Percentiles rank a stretch among this genome's conserved stretches.
phyloP scores from a whole-genome alignment of 1,140 invertebrate genomes.

The Drosophila watanabei region DNA sequence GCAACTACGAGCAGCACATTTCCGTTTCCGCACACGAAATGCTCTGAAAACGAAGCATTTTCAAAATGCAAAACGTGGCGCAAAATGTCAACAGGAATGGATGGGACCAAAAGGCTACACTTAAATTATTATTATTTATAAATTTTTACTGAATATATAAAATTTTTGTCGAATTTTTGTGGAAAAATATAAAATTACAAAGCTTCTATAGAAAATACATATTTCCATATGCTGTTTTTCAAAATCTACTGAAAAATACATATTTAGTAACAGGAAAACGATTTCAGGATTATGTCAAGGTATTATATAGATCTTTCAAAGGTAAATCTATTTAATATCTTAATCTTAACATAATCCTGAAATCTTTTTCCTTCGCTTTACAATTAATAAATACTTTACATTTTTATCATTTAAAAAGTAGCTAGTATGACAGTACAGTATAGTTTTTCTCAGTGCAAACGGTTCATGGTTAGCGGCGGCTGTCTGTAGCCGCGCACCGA shows the following conservation, averaged over 20 bases:
- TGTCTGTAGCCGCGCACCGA: background rate
- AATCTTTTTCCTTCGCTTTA: too few relatives aligned
- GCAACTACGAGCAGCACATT: constrained; percentile 73
- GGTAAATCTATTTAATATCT: too few relatives aligned
- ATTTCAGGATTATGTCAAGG: too few relatives aligned
- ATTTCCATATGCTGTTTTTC: too few relatives aligned
- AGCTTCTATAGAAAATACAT: too few relatives aligned
- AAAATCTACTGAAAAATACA: background rate
- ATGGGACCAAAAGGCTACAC: constrained; percentile 8
- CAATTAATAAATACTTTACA: background rate
- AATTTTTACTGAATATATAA: too few relatives aligned
- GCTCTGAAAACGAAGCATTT: constrained; percentile 78
- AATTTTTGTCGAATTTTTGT: background rate
- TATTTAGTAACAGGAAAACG: background rate
- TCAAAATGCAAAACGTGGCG: constrained; percentile 80
- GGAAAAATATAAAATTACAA: background rate
- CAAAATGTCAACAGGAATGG: constrained; percentile 72
- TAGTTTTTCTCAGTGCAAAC: background rate
- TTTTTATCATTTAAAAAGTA: background rate
- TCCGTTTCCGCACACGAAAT: constrained; percentile 82
- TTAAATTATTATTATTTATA: background rate
- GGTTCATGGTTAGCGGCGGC: background rate
- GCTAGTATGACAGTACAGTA: fast-evolving
- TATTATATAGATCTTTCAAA: too few relatives aligned
- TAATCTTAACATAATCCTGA: too few relatives aligned